Evolutionary conservation across 2,113 vertebrate genomes (phyloP).

Genomic region (Chauna torquata): DNA sequence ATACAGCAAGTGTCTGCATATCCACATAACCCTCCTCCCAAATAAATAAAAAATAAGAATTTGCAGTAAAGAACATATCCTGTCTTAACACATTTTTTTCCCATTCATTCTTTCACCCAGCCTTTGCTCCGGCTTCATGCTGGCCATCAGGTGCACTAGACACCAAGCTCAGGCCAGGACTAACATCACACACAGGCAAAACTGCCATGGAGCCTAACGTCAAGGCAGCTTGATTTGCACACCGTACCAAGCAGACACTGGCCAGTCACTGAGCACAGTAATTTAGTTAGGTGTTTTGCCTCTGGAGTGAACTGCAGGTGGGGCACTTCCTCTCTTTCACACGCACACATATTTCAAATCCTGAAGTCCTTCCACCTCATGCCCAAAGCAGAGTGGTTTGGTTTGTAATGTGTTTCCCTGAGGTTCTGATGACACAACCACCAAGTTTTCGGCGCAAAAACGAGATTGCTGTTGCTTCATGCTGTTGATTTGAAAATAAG

Average conservation of each 20-base stretch:
- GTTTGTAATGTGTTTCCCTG: neutral
- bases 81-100: neutral
- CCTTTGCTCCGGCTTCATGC: neutral
- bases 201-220: rapidly evolving
- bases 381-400: rapidly evolving
- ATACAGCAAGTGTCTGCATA: neutral
- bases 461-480: neutral
- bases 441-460: neutral
- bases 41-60: neutral
- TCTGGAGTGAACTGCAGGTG: neutral
- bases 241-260: neutral
- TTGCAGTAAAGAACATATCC: neutral
- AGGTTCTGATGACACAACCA: neutral
- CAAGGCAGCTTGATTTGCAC: neutral
- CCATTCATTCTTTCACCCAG: neutral
- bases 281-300: rapidly evolving
- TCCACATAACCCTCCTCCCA: neutral
- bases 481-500: neutral
- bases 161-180: neutral
- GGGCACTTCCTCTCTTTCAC: neutral
- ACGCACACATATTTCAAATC: rapidly evolving
- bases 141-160: rapidly evolving
- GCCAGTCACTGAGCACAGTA: neutral
- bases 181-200: neutral
- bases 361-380: neutral